Base-by-base conservation (phyloP, 2,113 vertebrate species). In the Paracanthobrama guichenoti region DNA sequence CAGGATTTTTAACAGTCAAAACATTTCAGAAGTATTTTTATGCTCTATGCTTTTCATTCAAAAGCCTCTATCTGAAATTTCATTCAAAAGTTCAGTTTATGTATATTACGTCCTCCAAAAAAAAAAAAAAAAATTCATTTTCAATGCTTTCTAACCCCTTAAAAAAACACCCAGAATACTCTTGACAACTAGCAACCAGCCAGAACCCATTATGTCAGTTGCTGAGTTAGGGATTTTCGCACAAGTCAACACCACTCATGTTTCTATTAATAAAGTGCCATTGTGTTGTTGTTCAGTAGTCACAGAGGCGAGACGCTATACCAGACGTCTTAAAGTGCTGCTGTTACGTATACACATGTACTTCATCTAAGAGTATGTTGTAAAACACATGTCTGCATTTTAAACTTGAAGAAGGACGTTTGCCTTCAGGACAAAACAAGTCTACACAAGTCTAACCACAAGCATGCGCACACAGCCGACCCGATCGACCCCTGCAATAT, bases 381-480 rank as follows among this genome's bases (percentile, higher is more conserved):
- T n/a, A 74, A 84, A 86, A 81, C 55, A 77, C 26, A 81, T 72
- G 57, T 81, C 74, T 80, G 83, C 11, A 67, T 81, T 46, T 80
- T 74, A 46, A 83, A 83, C 85, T 60, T 76, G 22, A 83, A 75
- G 72, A 86, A 76, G 62, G 80, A 66, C 12, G 44, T 44, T 44
- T 50, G 24, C 79, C 84, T 80, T 64, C 24, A 26, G 83, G 83
- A 69, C 18, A 28, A 24, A 53, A 50, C 88, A 88, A 76, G 87
- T 42, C 85, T 75, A 39, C 55, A 60, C 88, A 28, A 57, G 87
- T 81, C 39, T 46, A 67, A 71, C 53, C 71, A 39, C 85, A 76
- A 24, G 67, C 74, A 57, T 78, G 73, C 44, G 24, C 84, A 74
- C 46, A 42, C 80, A 78, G 39, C 83, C 85, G 85, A 88, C 83